Base-by-base conservation (phyloP, 1,140 invertebrate genomes). In the Orchesella cincta region DNA sequence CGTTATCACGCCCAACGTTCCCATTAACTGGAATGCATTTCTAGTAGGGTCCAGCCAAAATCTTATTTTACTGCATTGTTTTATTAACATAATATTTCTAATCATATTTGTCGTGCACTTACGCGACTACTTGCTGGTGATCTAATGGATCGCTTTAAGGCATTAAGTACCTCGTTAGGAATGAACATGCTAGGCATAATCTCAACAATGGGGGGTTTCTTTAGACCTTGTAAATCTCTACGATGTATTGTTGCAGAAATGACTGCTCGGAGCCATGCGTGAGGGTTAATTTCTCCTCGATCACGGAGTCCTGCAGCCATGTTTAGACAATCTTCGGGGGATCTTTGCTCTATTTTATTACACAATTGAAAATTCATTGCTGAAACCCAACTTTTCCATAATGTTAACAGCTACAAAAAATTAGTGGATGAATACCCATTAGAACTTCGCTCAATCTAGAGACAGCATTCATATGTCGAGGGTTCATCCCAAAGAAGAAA, bases 261-360 rank as follows among this genome's bases (percentile, higher is more conserved):
- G 3, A 73, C 71, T 36, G 35, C 71, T 23, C 71, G 71, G 3
- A 73, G 34, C 71, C 71, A 73, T 39, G 71, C 71, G 26, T 73
- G 34, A 73, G 71, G 71, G 29, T 73, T 73, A 14, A 73, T 29
- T 46, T 73, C 71, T 5, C 71, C 16, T 51, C 39, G 8, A 46
- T 73, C 71, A 23, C 71, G 34, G 3, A 73, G 28, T 46, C 35
- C 39, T 8, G 71, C 71, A 3, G 71, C 71, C 71, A 73, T 73
- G 2, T 46, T 46, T 36, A 73, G 36, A 3, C 33, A 34, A 20
- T 73, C 71, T 51, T 73, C 35, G 14, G 71, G 20, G 18, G 18
- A 8, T 14, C 39, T 14, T 51, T 73, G 71, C 26, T 73, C 71
- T 73, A 73, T 73, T 71, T 31, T 5, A n/a, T 8, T 36, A 20